A percentile compares a stretch with the other conserved stretches of the same genome.
Evolutionary conservation across 2,888 invertebrate genomes (phyloP).

Genomic region (Sesamia inferens): DNA sequence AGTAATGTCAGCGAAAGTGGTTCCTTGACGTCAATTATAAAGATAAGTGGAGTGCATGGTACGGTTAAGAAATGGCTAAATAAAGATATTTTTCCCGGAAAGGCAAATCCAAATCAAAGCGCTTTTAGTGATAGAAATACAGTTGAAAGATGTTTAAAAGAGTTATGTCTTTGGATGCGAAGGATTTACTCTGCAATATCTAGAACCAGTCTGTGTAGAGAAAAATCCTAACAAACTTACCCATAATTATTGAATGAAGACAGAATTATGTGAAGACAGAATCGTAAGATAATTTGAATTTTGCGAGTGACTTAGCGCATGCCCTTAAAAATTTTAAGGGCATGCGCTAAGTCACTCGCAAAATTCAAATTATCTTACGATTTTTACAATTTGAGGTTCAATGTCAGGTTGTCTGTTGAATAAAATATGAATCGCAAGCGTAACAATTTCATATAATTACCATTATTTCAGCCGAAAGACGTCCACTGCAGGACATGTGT

Average conservation of each 20-base stretch:
- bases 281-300: too few species aligned
- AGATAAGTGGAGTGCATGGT: constrained; percentile 46
- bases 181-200: background rate
- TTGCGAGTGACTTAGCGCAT: too few species aligned
- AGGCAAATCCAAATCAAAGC: background rate
- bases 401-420: too few species aligned
- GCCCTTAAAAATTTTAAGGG: too few species aligned
- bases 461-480: too few species aligned
- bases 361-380: background rate
- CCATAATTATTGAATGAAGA: background rate
- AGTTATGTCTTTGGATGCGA: background rate
- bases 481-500: too few species aligned
- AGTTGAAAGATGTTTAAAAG: background rate
- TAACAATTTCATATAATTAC: too few species aligned
- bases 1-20: constrained; percentile 59
- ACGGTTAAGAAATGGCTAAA: constrained; percentile 19
- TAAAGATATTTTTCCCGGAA: constrained; percentile 18
- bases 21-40: constrained; percentile 56
- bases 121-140: background rate
- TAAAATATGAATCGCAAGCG: too few species aligned
- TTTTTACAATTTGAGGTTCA: too few species aligned
- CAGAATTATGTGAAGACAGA: too few species aligned
- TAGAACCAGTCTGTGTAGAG: background rate
- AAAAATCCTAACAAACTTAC: background rate
- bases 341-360: too few species aligned